These are phyloP conservation scores for Bombus confusus DNA, from an alignment of 1,140 invertebrate species.

Conservation along the genomic window DNA sequence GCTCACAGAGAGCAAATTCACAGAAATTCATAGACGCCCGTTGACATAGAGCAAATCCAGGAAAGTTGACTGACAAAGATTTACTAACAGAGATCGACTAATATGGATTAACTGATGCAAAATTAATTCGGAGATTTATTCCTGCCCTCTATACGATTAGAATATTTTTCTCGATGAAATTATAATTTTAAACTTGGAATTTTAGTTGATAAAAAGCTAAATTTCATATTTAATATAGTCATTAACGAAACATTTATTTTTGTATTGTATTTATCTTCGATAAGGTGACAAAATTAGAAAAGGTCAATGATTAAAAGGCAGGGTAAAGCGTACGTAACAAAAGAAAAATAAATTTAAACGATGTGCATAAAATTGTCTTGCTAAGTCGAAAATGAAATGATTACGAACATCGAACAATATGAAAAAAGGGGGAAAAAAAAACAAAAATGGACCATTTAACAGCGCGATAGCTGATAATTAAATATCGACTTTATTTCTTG, in stretches of 20 bases:
- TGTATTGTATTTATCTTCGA: no score
- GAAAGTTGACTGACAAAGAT: not conserved
- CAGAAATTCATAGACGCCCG: not conserved
- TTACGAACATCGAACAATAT: not conserved
- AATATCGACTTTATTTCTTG: slow-evolving; percentile 26
- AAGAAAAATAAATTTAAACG: not conserved
- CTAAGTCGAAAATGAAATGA: slow-evolving; percentile 1
- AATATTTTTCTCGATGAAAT: no score
- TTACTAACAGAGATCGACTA: not conserved
- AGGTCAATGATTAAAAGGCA: not conserved
- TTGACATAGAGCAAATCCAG: not conserved
- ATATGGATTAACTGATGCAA: not conserved
- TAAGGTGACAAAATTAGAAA: not conserved
- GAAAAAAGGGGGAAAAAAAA: not conserved
- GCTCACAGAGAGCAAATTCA: not conserved
- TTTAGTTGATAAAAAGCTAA: no score
- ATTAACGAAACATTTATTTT: no score
- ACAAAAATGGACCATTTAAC: not conserved
- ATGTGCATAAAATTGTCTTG: not conserved
- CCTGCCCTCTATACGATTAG: no score
- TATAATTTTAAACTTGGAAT: no score
- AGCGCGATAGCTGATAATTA: slow-evolving; percentile 5
- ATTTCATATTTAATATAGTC: no score
- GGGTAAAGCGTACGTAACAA: not conserved
- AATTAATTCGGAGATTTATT: no score